Evolutionary conservation across 1,140 invertebrate species (phyloP).

Genomic region (Galendromus occidentalis): DNA sequence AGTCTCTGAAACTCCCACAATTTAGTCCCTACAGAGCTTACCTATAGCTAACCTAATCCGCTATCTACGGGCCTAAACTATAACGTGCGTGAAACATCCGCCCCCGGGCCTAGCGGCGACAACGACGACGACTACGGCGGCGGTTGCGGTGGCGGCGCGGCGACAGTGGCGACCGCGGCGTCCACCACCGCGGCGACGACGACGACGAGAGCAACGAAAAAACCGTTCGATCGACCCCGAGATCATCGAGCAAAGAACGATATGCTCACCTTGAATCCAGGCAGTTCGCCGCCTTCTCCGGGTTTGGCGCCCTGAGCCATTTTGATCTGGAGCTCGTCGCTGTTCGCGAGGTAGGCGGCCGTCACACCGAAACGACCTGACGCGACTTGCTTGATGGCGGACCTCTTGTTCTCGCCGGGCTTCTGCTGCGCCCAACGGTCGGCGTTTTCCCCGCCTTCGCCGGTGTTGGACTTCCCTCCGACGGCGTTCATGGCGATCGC

Average conservation of each 20-base stretch:
- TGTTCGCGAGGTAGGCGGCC: slow-evolving; percentile 82
- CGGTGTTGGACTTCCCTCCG: slow-evolving; percentile 88
- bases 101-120: too few relatives aligned
- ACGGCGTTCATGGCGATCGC: slow-evolving; percentile 94
- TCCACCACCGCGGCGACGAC: too few relatives aligned
- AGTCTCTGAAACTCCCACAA: too few relatives aligned
- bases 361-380: slow-evolving; percentile 96
- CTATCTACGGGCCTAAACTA: too few relatives aligned
- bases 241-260: not conserved
- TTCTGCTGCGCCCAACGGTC: slow-evolving; percentile 58
- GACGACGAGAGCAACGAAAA: too few relatives aligned
- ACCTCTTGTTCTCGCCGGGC: slow-evolving; percentile 40
- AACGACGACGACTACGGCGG: too few relatives aligned
- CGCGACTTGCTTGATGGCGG: slow-evolving; percentile 61
- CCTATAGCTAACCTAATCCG: too few relatives aligned
- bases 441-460: slow-evolving; percentile 74
- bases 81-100: too few relatives aligned
- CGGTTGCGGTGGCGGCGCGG: too few relatives aligned
- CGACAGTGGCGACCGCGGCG: too few relatives aligned
- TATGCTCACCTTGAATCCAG: slow-evolving; percentile 45
- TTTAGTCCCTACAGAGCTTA: too few relatives aligned
- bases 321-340: slow-evolving; percentile 90
- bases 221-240: too few relatives aligned
- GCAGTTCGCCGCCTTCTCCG: slow-evolving; percentile 81
- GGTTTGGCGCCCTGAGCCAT: slow-evolving; percentile 98